Evolutionary conservation across 2,113 vertebrate species (phyloP).

Genomic region (Tinamus guttatus): DNA sequence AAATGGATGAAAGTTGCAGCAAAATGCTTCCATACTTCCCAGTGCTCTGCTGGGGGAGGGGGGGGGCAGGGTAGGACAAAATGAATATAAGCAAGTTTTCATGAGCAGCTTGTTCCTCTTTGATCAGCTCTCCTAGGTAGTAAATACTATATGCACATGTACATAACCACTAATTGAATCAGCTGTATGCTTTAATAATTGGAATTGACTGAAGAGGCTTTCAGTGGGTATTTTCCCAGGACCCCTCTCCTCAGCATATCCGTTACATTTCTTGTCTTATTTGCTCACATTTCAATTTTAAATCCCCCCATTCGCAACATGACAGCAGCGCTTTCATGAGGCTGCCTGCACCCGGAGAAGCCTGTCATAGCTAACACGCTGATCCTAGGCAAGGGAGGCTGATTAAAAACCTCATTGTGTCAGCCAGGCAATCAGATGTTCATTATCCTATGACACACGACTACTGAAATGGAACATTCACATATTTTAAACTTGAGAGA

Average conservation of each 20-base stretch:
- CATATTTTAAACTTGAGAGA: constrained; percentile 73
- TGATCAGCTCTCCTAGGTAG: constrained; percentile 42
- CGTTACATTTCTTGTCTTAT: constrained; percentile 52
- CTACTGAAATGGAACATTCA: constrained; percentile 72
- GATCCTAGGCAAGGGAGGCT: constrained; percentile 41
- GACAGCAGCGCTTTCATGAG: constrained; percentile 61
- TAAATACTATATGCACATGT: constrained; percentile 39
- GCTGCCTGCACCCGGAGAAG: constrained; percentile 24
- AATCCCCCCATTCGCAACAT: constrained; percentile 52
- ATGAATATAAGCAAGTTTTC: constrained; percentile 47
- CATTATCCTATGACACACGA: constrained; percentile 71
- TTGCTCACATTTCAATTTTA: constrained; percentile 74
- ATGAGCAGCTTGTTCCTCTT: constrained; percentile 25
- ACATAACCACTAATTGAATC: constrained; percentile 50
- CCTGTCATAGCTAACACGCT: constrained; percentile 31
- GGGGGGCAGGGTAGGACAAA: neutral
- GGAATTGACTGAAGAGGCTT: constrained; percentile 37
- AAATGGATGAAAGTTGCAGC: constrained; percentile 40
- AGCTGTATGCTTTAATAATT: constrained; percentile 49
- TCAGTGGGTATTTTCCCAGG: constrained; percentile 56
- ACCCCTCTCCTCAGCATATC: constrained; percentile 24
- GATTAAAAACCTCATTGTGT: constrained; percentile 70
- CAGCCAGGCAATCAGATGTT: constrained; percentile 68
- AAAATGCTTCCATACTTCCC: constrained; percentile 29
- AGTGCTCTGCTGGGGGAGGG: neutral